Evolutionary conservation across 2,113 vertebrate genomes (phyloP).

Genomic region (Pygoscelis adeliae): DNA sequence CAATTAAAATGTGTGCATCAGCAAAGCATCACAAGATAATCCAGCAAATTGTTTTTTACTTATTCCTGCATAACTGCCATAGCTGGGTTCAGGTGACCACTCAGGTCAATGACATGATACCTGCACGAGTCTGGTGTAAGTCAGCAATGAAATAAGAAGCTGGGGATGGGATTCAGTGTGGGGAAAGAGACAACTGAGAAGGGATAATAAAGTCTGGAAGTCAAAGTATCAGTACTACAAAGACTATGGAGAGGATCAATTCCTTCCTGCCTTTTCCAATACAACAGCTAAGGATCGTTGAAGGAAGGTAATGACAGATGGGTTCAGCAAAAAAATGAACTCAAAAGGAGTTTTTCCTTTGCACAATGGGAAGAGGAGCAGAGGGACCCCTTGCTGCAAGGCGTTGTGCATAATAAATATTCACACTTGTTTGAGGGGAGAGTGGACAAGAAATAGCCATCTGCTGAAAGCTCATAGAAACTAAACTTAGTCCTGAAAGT

Average conservation of each 20-base stretch:
- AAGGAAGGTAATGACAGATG: neutral
- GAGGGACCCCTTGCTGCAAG: neutral
- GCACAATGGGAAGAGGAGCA: neutral
- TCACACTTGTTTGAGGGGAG: neutral
- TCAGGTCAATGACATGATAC: fast-evolving
- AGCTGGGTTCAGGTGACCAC: neutral
- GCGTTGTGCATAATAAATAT: neutral
- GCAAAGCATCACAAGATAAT: neutral
- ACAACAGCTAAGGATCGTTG: neutral
- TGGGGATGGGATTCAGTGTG: neutral
- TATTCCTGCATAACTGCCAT: neutral
- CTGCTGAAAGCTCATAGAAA: neutral
- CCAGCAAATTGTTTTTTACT: neutral
- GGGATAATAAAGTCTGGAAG: neutral
- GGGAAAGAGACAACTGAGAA: neutral
- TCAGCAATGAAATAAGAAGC: neutral
- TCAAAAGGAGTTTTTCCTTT: neutral
- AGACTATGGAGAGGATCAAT: neutral
- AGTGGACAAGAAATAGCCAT: neutral
- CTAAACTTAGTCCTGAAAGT: neutral
- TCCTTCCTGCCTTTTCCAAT: neutral
- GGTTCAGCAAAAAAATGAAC: neutral
- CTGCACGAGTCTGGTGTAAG: neutral
- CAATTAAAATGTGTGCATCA: neutral
- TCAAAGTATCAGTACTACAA: neutral